Conservation (phyloP, 2,797 vertebrate genomes). For the Vultur gryphus region DNA sequence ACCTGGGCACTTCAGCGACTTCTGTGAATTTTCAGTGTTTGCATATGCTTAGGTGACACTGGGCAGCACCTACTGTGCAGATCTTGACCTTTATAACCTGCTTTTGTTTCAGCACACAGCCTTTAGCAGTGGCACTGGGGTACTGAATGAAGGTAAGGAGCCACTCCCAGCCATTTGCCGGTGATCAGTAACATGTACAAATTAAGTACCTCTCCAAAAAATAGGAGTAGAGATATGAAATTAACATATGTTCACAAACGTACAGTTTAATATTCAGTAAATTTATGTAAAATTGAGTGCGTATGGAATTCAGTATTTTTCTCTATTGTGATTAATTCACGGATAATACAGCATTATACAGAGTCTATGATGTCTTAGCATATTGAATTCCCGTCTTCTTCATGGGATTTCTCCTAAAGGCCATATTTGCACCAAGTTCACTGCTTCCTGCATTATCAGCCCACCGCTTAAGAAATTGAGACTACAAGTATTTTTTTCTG, state of each 20-base stretch:
- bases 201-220: not conserved
- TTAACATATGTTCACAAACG: not conserved
- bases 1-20: not conserved
- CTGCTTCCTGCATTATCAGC: not conserved
- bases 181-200: not conserved
- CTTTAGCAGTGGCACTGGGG: not conserved
- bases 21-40: not conserved
- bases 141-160: not conserved
- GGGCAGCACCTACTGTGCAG: not conserved
- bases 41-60: not conserved
- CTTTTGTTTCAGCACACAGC: not conserved
- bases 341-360: not conserved
- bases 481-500: not conserved
- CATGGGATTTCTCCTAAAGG: not conserved
- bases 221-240: not conserved
- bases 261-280: not conserved
- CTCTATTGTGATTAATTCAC: not conserved
- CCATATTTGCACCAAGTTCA: not conserved
- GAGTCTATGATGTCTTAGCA: not conserved
- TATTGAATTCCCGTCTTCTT: not conserved
- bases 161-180: not conserved
- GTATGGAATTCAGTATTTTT: not conserved
- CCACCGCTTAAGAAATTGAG: not conserved
- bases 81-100: not conserved
- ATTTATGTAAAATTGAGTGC: not conserved